Evolutionary conservation across 2,797 vertebrate genomes (phyloP).

Genomic region (Salmo trutta): DNA sequence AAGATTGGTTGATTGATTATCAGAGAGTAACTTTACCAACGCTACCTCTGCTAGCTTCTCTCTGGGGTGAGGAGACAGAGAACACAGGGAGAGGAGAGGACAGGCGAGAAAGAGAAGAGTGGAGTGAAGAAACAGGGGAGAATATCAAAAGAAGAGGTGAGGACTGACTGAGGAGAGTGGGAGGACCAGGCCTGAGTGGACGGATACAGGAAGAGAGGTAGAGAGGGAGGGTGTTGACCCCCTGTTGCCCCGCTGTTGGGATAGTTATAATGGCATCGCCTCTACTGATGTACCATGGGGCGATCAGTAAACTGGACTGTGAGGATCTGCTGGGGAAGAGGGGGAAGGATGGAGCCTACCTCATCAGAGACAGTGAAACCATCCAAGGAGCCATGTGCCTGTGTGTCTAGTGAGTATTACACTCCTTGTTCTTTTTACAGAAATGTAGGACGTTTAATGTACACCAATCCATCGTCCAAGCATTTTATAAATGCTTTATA

Average conservation of each 20-base stretch:
- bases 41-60: background rate
- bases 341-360: slow-evolving; percentile 67
- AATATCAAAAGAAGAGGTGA: background rate
- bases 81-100: background rate
- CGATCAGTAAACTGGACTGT: slow-evolving; percentile 59
- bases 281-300: slow-evolving; percentile 64
- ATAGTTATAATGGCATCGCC: slow-evolving; percentile 49
- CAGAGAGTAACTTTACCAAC: too few species aligned
- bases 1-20: too few species aligned
- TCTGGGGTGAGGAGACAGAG: background rate
- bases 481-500: too few species aligned
- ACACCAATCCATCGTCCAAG: too few species aligned
- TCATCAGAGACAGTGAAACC: slow-evolving; percentile 75
- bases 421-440: background rate
- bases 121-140: background rate
- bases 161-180: background rate
- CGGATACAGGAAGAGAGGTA: background rate
- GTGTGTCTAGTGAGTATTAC: slow-evolving; percentile 74
- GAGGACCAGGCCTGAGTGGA: background rate
- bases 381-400: slow-evolving; percentile 74
- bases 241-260: background rate
- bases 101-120: background rate
- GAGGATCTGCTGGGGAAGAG: slow-evolving; percentile 64
- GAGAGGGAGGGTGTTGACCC: background rate
- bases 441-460: background rate